Percentiles rank a stretch among this genome's conserved stretches.
Evolutionary conservation across 2,888 invertebrate species (phyloP).

Genomic region (Trissoscelio sp.): DNA sequence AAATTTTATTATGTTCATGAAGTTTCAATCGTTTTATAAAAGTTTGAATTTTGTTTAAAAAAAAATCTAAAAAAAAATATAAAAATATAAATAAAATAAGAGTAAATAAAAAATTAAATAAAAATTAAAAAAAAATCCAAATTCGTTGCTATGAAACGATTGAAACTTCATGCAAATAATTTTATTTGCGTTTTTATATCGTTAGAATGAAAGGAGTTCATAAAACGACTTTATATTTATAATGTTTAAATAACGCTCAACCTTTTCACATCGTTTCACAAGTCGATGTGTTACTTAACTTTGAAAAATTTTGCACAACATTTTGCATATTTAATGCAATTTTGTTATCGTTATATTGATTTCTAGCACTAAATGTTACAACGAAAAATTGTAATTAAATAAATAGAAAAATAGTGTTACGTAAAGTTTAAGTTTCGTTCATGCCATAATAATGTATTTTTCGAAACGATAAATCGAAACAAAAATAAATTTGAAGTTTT

Average conservation of each 20-base stretch:
- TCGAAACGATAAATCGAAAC: not conserved
- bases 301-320: not conserved
- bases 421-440: not conserved
- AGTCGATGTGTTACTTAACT: not conserved
- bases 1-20: too few species aligned
- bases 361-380: not conserved
- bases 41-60: too few species aligned
- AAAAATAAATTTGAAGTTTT: not conserved
- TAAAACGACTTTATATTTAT: constrained; percentile 3
- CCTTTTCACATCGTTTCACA: not conserved
- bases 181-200: not conserved
- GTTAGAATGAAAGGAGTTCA: constrained; percentile 18
- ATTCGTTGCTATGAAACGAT: too few species aligned
- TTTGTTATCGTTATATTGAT: not conserved
- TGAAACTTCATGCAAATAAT: too few species aligned
- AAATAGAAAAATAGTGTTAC: too few species aligned
- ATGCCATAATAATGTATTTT: not conserved
- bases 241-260: not conserved
- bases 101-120: too few species aligned
- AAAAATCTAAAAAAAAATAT: too few species aligned
- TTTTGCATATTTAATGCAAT: not conserved
- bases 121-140: too few species aligned
- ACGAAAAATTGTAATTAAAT: too few species aligned
- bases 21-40: too few species aligned
- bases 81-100: too few species aligned